Evolutionary conservation across 2,888 invertebrate genomes (phyloP), one percentile per base, ranked within the genome.

Genomic region (Bugulina stolonifera): DNA sequence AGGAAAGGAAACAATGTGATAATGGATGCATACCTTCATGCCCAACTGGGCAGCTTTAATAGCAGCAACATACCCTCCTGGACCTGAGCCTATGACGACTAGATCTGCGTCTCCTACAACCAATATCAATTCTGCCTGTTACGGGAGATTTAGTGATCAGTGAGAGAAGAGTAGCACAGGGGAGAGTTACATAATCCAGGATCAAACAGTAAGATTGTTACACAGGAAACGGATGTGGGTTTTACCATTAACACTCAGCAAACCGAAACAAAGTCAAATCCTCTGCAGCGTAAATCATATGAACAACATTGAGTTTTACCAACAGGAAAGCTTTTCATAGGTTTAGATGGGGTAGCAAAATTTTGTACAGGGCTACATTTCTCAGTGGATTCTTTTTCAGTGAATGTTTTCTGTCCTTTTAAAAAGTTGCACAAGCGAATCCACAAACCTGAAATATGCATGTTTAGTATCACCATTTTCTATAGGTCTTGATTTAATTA

Each of bases 1-100:
- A n/a, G n/a, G n/a, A n/a, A n/a, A n/a, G n/a, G n/a, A n/a, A n/a
- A n/a, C n/a, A n/a, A n/a, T n/a, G n/a, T n/a, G n/a, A n/a, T n/a
- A n/a, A n/a, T n/a, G n/a, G n/a, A n/a, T n/a, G n/a, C n/a, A 69
- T 75, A 93, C 93, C 88, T 97, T 98, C 88, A 99, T 89, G 76
- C 99, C 99, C 79, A 99, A 87, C 85, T 99, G 99, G 54, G 98
- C 92, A 72, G 98, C 97, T 88, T 99, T 99, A 78, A 99, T 98
- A 32, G 99, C 91, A 73, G 99, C 99, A 71, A 99, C 99, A 89
- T 99, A 99, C 75, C 99, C 99, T 76, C 99, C 99, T 77, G 99
- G 99, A 73, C 99, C 99, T 69, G 94, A 91, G 43, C 99, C 99
- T 80, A 99, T 96, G 1, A 99, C 97, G 64, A 97, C 95, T 77